phyloP scores from a whole-genome alignment of 2,797 vertebrate species.

The Chaenodraco wilsoni region DNA sequence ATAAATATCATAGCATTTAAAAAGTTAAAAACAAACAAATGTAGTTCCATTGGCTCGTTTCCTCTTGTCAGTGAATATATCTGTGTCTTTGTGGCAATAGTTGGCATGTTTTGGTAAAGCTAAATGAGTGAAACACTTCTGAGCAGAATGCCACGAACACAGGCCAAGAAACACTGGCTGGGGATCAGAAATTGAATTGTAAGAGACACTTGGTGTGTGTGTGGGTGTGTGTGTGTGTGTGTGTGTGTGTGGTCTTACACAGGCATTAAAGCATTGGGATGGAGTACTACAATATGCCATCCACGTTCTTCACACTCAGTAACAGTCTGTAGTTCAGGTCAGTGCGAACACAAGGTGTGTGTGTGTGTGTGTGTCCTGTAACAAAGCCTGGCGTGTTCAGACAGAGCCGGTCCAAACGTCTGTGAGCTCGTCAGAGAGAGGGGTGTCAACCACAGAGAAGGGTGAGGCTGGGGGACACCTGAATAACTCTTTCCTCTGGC shows the following conservation, averaged over 20 bases:
- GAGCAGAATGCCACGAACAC: conserved; percentile 39
- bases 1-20: conserved; percentile 57
- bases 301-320: conserved; percentile 49
- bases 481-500: conserved; percentile 25
- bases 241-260: too few relatives aligned
- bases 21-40: conserved; percentile 41
- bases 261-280: conserved; percentile 55
- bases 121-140: conserved; percentile 46
- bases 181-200: conserved; percentile 31
- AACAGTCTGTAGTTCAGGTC: conserved; percentile 60
- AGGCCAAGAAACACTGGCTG: conserved; percentile 33
- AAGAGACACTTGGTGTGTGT: conserved; percentile 20
- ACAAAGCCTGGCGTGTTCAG: conserved; percentile 17
- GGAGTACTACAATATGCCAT: conserved; percentile 37
- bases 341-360: conserved; percentile 39
- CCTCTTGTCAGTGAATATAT: conserved; percentile 51
- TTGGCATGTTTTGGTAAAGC: conserved; percentile 53
- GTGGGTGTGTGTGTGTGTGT: conserved; percentile 37
- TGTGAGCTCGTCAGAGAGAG: conserved; percentile 47
- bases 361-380: conserved; percentile 34
- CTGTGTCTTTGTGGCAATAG: conserved; percentile 34
- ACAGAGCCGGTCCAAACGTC: conserved; percentile 22
- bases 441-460: conserved; percentile 52
- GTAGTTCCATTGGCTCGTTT: conserved; percentile 70
- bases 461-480: conserved; percentile 45